A percentile compares a stretch with the other conserved stretches of the same genome.
Evolutionary conservation across 2,888 invertebrate species (phyloP).

Genomic region (Nomada hirtipes): DNA sequence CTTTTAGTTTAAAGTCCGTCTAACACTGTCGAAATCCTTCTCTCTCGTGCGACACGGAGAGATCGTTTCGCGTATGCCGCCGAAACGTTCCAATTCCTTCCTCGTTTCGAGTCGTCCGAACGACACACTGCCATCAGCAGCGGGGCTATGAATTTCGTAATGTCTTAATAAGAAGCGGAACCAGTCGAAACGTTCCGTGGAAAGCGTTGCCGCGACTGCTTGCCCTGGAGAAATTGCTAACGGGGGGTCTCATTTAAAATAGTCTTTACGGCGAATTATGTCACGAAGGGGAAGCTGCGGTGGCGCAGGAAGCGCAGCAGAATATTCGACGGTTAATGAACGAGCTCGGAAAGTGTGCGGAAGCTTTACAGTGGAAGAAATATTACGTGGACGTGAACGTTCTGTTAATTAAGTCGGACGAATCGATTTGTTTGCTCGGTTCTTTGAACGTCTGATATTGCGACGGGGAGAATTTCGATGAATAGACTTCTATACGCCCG

Average conservation of each 20-base stretch:
- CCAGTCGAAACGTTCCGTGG: slow-evolving; percentile 12
- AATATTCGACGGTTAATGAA: slow-evolving; percentile 42
- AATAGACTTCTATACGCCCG: background rate
- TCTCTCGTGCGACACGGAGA: slow-evolving; percentile 32
- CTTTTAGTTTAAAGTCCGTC: slow-evolving; percentile 77
- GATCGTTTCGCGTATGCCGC: slow-evolving; percentile 22
- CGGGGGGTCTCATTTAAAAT: slow-evolving; percentile 27
- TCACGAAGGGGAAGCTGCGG: slow-evolving; percentile 1
- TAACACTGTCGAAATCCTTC: slow-evolving; percentile 71
- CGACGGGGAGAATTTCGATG: background rate
- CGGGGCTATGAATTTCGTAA: slow-evolving; percentile 38
- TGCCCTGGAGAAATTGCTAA: background rate
- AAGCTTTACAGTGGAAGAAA: background rate
- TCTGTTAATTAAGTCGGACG: slow-evolving; percentile 49
- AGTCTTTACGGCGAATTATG: slow-evolving; percentile 11
- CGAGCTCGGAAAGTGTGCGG: slow-evolving; percentile 14
- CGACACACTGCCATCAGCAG: slow-evolving; percentile 5
- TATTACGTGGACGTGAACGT: slow-evolving; percentile 3
- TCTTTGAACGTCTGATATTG: background rate
- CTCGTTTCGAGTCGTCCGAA: slow-evolving; percentile 12
- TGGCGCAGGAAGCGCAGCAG: slow-evolving; percentile 43
- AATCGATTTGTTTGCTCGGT: slow-evolving; percentile 23
- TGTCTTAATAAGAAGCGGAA: slow-evolving; percentile 40
- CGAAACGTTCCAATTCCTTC: slow-evolving; percentile 39
- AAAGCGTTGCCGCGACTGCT: background rate